phyloP scores from a whole-genome alignment of 1,140 invertebrate species.

The Drosophila malerkotliana region DNA sequence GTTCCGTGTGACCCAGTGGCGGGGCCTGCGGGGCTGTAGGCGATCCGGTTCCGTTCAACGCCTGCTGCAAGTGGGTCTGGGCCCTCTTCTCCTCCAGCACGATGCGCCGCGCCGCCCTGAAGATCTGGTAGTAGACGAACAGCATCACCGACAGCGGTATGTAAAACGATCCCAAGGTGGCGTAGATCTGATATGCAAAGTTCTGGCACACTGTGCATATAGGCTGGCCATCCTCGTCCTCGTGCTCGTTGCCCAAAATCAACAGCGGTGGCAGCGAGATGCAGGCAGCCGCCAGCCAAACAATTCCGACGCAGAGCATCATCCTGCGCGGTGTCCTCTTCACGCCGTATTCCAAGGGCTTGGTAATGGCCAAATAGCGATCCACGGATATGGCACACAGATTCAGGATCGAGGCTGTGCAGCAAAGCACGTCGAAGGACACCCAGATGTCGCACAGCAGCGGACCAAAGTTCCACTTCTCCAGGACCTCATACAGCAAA shows the following conservation, averaged over 20 bases:
- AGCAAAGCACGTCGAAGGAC: constrained; percentile 92
- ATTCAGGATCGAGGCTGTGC: constrained; percentile 95
- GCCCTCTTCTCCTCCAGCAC: constrained; percentile 94
- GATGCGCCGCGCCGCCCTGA: constrained; percentile 92
- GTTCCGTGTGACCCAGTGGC: constrained; percentile 69
- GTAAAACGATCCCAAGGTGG: constrained; percentile 95
- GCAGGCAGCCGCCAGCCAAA: constrained; percentile 95
- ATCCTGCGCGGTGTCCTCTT: constrained; percentile 93
- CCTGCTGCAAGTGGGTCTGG: constrained; percentile 91
- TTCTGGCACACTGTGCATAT: constrained; percentile 94
- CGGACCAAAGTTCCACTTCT: constrained; percentile 93
- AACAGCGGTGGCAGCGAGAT: constrained; percentile 94
- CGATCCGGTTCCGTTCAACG: constrained; percentile 88
- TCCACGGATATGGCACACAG: constrained; percentile 96
- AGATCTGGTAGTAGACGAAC: constrained; percentile 96
- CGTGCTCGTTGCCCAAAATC: constrained; percentile 94
- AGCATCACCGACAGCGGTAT: constrained; percentile 95
- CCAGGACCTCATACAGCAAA: constrained; percentile 91
- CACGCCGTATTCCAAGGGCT: constrained; percentile 94
- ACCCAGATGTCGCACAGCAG: constrained; percentile 94
- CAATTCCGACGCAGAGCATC: constrained; percentile 92
- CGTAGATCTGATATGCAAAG: constrained; percentile 95
- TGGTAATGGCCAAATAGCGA: constrained; percentile 95
- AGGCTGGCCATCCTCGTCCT: constrained; percentile 85
- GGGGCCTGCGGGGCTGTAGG: constrained; percentile 64